Percentiles rank a stretch among this genome's conserved stretches.
These are phyloP conservation scores for Limnephilus lunatus DNA, from an alignment of 2,888 invertebrate genomes.

Conservation along the genomic window DNA sequence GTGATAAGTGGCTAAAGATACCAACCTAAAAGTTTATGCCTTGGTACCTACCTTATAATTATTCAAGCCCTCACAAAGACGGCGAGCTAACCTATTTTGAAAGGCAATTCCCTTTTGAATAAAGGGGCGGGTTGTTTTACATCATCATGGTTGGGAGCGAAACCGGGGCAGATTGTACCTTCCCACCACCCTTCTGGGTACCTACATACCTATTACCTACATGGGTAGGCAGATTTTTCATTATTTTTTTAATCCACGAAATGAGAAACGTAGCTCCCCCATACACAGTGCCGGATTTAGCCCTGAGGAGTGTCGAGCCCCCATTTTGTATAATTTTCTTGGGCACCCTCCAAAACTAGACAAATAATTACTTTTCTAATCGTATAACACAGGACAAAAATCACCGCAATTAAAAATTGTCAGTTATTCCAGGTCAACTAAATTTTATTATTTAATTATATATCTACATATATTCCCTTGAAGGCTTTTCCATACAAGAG, in stretches of 20 bases:
- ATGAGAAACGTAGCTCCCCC: background rate
- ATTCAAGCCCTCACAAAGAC: background rate
- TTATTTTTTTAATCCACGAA: background rate
- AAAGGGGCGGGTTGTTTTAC: slow-evolving; percentile 7
- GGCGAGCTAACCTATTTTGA: background rate
- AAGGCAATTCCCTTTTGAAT: background rate
- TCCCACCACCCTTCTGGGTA: slow-evolving; percentile 6
- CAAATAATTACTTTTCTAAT: too few species aligned
- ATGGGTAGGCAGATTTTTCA: background rate
- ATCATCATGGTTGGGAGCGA: background rate
- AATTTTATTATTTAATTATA: too few species aligned
- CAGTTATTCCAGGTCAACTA: too few species aligned
- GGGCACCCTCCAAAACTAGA: too few species aligned
- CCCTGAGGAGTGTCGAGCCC: background rate
- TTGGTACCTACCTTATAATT: background rate
- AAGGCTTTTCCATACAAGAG: too few species aligned
- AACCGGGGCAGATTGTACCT: background rate
- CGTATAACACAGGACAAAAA: too few species aligned
- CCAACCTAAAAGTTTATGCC: background rate
- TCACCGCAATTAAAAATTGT: too few species aligned
- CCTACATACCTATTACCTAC: background rate
- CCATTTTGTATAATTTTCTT: too few species aligned
- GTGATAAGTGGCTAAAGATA: background rate
- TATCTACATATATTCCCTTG: too few species aligned
- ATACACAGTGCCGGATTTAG: background rate